A percentile compares a stretch with the other conserved stretches of the same genome.
Evolutionary conservation across 2,888 invertebrate genomes (phyloP).

Genomic region (Octodonta nipae): DNA sequence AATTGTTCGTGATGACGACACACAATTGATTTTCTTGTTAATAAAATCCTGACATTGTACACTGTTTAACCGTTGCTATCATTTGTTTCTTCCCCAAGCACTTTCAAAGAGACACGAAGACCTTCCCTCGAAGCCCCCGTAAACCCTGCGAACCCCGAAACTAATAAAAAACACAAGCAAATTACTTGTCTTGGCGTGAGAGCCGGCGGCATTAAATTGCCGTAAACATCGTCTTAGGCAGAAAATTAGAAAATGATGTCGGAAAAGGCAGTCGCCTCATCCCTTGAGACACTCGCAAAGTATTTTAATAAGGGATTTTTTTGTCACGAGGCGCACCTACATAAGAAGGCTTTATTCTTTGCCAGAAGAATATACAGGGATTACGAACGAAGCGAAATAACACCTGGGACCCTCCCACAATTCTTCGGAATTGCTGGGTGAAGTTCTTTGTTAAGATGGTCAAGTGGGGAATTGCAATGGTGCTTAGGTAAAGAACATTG

Average conservation of each 20-base stretch:
- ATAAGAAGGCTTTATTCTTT: too few relatives aligned
- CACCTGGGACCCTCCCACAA: constrained; percentile 1
- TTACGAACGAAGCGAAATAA: background rate
- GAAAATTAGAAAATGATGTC: constrained; percentile 29
- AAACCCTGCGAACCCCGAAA: too few relatives aligned
- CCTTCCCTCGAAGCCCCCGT: constrained; percentile 1
- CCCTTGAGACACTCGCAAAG: constrained; percentile 24
- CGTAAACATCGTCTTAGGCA: constrained; percentile 23
- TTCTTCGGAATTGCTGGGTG: background rate
- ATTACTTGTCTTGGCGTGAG: constrained; percentile 1
- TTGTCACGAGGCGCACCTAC: constrained; percentile 31
- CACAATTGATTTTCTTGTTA: too few relatives aligned
- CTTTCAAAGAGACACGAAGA: constrained; percentile 1
- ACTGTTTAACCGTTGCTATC: too few relatives aligned
- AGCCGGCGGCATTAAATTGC: constrained; percentile 17
- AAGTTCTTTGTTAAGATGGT: background rate
- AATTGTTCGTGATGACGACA: too few relatives aligned
- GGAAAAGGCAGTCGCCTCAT: constrained; percentile 16
- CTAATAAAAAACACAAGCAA: background rate
- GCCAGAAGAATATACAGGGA: background rate
- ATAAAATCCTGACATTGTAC: too few relatives aligned
- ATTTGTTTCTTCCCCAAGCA: background rate
- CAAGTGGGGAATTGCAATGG: too few relatives aligned
- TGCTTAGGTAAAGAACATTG: too few relatives aligned
- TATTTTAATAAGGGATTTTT: constrained; percentile 35